phyloP scores from a whole-genome alignment of 2,113 vertebrate genomes.

The Numenius arquata region DNA sequence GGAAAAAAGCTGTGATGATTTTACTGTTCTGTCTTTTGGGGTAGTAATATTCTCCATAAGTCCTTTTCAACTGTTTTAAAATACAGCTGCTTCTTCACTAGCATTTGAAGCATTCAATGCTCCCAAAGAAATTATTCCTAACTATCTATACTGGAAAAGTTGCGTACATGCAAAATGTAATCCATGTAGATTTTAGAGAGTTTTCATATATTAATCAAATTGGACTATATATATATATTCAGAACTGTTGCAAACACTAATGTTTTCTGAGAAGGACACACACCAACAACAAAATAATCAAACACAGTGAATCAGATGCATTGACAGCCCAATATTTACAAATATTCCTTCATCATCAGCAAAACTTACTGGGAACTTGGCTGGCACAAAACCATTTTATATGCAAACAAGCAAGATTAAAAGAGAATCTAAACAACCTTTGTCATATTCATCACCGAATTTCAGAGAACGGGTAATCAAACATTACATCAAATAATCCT shows the following conservation, averaged over 20 bases:
- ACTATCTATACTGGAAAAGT: not conserved
- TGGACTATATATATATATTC: not conserved
- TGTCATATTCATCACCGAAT: not conserved
- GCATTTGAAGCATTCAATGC: not conserved
- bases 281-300: not conserved
- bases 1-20: not conserved
- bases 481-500: not conserved
- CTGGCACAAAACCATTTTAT: not conserved
- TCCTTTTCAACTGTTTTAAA: not conserved
- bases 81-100: not conserved
- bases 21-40: not conserved
- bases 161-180: not conserved
- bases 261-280: not conserved
- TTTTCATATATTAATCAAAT: not conserved
- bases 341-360: slow-evolving; percentile 15
- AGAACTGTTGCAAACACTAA: not conserved
- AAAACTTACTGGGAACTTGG: slow-evolving; percentile 7
- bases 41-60: not conserved
- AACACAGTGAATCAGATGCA: not conserved
- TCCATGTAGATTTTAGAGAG: not conserved
- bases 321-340: not conserved
- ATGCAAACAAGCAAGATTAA: slow-evolving; percentile 10
- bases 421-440: not conserved
- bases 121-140: not conserved
- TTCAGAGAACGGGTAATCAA: not conserved